Percentiles rank a stretch among this genome's conserved stretches.
phyloP scores from a whole-genome alignment of 2,797 vertebrate genomes.

The Pelochelys cantorii region DNA sequence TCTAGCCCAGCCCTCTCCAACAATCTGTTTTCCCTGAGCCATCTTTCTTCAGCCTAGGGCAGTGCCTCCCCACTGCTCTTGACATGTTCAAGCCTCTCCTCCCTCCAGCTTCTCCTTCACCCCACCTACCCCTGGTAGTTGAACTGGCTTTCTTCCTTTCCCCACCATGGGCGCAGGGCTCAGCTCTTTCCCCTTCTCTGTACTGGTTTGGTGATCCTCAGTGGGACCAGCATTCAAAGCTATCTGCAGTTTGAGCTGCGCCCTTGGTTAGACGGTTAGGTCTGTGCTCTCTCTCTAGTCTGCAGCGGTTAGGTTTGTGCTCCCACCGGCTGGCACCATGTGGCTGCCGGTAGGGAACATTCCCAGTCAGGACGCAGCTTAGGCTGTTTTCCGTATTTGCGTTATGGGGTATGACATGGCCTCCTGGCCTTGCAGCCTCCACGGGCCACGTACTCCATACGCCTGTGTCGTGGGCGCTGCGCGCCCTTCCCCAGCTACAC shows the following conservation, averaged over 20 bases:
- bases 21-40: not conserved
- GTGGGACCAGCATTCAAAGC: not conserved
- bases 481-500: not conserved
- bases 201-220: not conserved
- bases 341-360: not conserved
- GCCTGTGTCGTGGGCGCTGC: not conserved
- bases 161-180: not conserved
- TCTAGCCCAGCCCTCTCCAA: not conserved
- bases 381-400: not conserved
- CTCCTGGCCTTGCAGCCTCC: not conserved
- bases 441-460: not conserved
- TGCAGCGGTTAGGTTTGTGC: not conserved
- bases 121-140: not conserved
- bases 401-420: not conserved
- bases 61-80: not conserved
- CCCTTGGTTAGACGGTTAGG: not conserved
- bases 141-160: not conserved
- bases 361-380: not conserved
- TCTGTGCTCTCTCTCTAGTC: not conserved
- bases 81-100: too few relatives aligned
- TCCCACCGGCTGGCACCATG: not conserved
- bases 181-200: not conserved
- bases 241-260: not conserved
- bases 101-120: not conserved
- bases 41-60: not conserved